Evolutionary conservation across 2,888 invertebrate genomes (phyloP).

Genomic region (Trimorus sp.): DNA sequence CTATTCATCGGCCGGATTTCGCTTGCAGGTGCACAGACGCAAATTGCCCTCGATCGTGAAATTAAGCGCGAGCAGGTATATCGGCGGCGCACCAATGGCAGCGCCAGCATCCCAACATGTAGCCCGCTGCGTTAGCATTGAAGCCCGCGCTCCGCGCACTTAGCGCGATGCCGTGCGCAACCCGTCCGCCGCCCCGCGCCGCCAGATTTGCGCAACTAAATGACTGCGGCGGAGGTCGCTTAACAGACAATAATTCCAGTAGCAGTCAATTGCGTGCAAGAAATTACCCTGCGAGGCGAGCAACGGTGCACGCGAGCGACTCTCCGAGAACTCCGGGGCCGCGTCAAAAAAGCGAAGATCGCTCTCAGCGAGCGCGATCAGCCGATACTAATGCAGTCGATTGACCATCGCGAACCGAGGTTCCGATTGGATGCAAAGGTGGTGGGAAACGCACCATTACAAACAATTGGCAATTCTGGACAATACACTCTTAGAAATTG

Average conservation of each 20-base stretch:
- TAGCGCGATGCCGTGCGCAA: slow-evolving; percentile 64
- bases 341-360: slow-evolving; percentile 27
- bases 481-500: no score
- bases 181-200: slow-evolving; percentile 56
- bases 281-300: slow-evolving; percentile 79
- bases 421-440: no score
- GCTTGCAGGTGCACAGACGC: slow-evolving; percentile 56
- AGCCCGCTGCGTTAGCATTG: slow-evolving; percentile 50
- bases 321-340: slow-evolving; percentile 53
- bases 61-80: slow-evolving; percentile 61
- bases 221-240: slow-evolving; percentile 79
- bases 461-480: no score
- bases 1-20: slow-evolving; percentile 55
- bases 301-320: slow-evolving; percentile 67
- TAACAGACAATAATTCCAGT: slow-evolving; percentile 79
- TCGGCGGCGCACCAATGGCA: slow-evolving; percentile 57
- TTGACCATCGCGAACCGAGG: no score
- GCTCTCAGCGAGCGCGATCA: neutral
- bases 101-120: slow-evolving; percentile 19
- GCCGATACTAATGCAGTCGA: neutral
- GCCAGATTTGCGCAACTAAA: slow-evolving; percentile 77
- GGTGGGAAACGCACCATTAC: no score
- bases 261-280: slow-evolving; percentile 81
- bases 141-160: slow-evolving; percentile 64
- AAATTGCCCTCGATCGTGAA: slow-evolving; percentile 56